Conservation (phyloP, 1,140 invertebrate genomes). For the Charaxes varanes region DNA sequence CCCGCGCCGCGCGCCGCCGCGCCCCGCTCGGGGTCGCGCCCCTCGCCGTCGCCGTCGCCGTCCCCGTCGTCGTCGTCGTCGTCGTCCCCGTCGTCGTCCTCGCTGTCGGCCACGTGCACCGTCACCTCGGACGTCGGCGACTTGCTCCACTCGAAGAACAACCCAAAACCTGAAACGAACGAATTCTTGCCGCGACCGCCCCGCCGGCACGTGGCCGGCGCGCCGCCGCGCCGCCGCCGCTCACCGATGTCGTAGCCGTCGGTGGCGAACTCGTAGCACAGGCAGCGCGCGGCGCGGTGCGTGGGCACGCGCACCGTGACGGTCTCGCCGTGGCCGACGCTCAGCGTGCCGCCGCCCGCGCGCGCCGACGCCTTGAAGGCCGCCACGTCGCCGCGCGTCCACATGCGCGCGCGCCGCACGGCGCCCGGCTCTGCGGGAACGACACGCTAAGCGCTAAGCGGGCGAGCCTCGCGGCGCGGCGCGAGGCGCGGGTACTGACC, state of each 20-base stretch:
- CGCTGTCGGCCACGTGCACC: constrained; percentile 92
- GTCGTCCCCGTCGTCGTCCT: constrained; percentile 92
- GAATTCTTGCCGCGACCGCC: too few relatives aligned
- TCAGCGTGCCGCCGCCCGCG: constrained; percentile 95
- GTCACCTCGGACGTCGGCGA: constrained; percentile 88
- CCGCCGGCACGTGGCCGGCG: too few relatives aligned
- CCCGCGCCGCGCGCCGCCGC: too few relatives aligned
- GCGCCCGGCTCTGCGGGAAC: too few relatives aligned
- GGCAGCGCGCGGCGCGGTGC: constrained; percentile 91
- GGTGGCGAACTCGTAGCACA: constrained; percentile 99
- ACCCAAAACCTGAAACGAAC: constrained; percentile 87
- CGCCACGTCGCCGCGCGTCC: constrained; percentile 93
- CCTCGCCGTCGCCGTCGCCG: constrained; percentile 50
- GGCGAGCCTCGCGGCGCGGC: too few relatives aligned
- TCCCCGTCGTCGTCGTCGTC: constrained; percentile 83
- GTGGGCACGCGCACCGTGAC: constrained; percentile 98
- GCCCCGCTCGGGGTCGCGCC: too few relatives aligned
- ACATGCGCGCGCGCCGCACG: constrained; percentile 95
- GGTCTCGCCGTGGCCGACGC: constrained; percentile 97
- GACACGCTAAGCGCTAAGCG: too few relatives aligned
- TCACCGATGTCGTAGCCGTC: constrained; percentile 95
- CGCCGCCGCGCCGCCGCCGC: constrained; percentile 6
- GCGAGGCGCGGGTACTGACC: too few relatives aligned
- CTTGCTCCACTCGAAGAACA: constrained; percentile 98
- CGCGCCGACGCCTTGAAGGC: constrained; percentile 93